Percentiles rank a stretch among this genome's conserved stretches.
phyloP scores from a whole-genome alignment of 2,113 vertebrate genomes.

The Semicossyphus pulcher region DNA sequence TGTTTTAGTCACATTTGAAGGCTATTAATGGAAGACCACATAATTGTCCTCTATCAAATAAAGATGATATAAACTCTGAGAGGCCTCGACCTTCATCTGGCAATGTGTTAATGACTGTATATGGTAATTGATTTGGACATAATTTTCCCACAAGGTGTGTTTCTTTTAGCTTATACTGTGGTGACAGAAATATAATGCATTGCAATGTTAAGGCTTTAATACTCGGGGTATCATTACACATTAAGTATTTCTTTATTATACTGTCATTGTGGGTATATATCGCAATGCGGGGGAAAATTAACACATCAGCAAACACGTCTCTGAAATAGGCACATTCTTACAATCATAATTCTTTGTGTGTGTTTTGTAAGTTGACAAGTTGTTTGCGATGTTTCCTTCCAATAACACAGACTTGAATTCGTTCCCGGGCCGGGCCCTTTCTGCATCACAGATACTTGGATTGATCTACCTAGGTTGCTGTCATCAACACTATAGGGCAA shows the following conservation, averaged over 20 bases:
- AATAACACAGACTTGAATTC: background rate
- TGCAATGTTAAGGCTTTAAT: background rate
- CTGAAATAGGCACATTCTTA: too few species aligned
- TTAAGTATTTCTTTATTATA: background rate
- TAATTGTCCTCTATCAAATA: conserved; percentile 16
- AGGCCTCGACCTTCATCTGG: background rate
- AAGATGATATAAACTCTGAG: conserved; percentile 10
- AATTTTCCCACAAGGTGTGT: background rate
- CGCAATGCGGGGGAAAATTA: background rate
- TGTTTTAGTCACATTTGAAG: conserved; percentile 29
- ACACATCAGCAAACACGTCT: background rate
- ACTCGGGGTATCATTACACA: background rate
- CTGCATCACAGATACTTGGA: conserved; percentile 2
- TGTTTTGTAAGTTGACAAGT: too few species aligned
- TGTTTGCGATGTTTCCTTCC: conserved; percentile 7
- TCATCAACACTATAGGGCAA: conserved; percentile 14
- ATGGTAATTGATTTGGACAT: conserved; percentile 30
- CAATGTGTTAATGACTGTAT: conserved; percentile 6
- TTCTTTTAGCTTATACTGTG: background rate
- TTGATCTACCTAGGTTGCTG: background rate
- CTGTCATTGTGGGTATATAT: background rate
- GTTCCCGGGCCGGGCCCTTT: background rate
- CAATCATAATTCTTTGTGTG: too few species aligned
- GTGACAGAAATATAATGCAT: background rate
- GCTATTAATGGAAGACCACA: conserved; percentile 24